Evolutionary conservation across 2,888 invertebrate genomes (phyloP).

Genomic region (Eustalomyia histrio): DNA sequence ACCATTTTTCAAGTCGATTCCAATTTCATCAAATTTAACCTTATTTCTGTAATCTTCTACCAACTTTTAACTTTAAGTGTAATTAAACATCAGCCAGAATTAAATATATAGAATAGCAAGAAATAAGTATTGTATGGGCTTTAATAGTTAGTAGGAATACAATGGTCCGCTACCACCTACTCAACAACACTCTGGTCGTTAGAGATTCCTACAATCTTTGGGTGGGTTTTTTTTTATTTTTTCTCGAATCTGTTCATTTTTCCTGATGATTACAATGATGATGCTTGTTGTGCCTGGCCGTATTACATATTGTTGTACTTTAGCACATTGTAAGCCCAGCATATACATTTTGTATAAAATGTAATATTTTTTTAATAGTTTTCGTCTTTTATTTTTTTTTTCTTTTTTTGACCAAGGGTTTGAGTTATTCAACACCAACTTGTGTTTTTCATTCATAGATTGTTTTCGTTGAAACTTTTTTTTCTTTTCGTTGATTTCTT

Average conservation of each 20-base stretch:
- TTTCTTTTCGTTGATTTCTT: slow-evolving; percentile 44
- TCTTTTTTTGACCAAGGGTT: slow-evolving; percentile 32
- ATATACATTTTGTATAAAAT: slow-evolving; percentile 6
- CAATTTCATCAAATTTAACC: too few relatives aligned
- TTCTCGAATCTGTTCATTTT: slow-evolving; percentile 1
- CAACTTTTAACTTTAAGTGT: background rate
- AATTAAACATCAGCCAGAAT: background rate
- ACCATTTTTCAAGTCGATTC: too few relatives aligned
- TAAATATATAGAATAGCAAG: background rate
- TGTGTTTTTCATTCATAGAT: slow-evolving; percentile 2
- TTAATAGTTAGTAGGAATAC: slow-evolving; percentile 29
- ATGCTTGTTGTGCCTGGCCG: slow-evolving; percentile 15
- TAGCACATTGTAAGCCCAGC: slow-evolving; percentile 21
- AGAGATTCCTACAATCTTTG: slow-evolving; percentile 7
- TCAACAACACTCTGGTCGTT: background rate
- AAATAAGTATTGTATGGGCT: slow-evolving; percentile 12
- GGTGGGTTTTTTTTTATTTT: slow-evolving; percentile 26
- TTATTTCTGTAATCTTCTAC: too few relatives aligned
- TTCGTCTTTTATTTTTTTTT: slow-evolving; percentile 8
- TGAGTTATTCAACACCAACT: slow-evolving; percentile 13
- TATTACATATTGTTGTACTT: slow-evolving; percentile 6
- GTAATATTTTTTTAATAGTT: slow-evolving; percentile 9
- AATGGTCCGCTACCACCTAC: slow-evolving; percentile 19
- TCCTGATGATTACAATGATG: slow-evolving; percentile 40
- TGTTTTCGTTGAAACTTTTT: background rate